phyloP scores from a whole-genome alignment of 2,888 invertebrate species.

The Sesia apiformis region DNA sequence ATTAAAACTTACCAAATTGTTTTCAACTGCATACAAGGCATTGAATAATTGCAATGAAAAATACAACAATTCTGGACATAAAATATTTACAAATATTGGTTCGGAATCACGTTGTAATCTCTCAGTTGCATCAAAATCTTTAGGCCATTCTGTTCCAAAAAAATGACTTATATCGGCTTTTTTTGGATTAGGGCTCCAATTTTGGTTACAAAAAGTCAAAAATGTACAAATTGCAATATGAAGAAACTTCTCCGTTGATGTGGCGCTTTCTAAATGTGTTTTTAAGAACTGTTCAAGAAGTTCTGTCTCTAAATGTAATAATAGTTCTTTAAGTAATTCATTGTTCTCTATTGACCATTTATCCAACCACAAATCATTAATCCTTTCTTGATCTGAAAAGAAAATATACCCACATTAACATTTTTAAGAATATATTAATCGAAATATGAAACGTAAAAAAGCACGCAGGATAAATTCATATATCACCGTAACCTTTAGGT shows the following conservation, averaged over 20 bases:
- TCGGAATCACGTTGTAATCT: constrained; percentile 77
- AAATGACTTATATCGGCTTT: constrained; percentile 49
- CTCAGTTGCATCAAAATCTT: constrained; percentile 43
- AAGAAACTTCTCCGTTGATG: constrained; percentile 50
- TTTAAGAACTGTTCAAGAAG: constrained; percentile 28
- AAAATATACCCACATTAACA: background rate
- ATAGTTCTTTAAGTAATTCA: constrained; percentile 35
- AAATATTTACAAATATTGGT: constrained; percentile 78
- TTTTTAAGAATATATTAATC: background rate
- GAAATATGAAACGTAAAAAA: background rate
- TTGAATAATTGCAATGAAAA: constrained; percentile 52
- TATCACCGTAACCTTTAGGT: constrained; percentile 30
- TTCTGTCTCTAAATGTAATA: constrained; percentile 36
- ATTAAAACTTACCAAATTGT: constrained; percentile 41
- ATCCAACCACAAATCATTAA: constrained; percentile 43
- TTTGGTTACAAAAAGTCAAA: constrained; percentile 83
- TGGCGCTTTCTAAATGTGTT: constrained; percentile 20
- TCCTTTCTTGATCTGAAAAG: constrained; percentile 33
- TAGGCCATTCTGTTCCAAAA: constrained; percentile 53
- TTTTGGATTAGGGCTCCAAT: constrained; percentile 85
- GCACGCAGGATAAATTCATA: background rate
- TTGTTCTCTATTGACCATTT: constrained; percentile 38
- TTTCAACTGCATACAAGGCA: constrained; percentile 36
- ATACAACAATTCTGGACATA: constrained; percentile 67
- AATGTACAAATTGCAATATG: constrained; percentile 78